Percentiles rank a stretch among this genome's conserved stretches.
phyloP scores from a whole-genome alignment of 2,888 invertebrate species.

The Gisinianus flammeolus region DNA sequence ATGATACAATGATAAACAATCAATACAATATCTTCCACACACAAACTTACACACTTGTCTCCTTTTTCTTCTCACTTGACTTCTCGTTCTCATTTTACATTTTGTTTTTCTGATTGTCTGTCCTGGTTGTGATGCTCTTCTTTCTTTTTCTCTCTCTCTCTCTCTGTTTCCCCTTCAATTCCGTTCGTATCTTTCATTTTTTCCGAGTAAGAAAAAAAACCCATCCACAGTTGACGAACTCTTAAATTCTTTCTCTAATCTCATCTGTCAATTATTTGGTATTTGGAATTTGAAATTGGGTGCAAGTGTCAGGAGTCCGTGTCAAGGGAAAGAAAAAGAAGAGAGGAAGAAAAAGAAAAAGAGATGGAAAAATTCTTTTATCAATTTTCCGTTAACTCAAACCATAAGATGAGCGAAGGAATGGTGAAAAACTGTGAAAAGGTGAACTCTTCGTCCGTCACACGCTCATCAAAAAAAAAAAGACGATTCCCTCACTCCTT shows the following conservation, averaged over 20 bases:
- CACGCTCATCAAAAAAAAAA: neutral
- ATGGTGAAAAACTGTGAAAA: neutral
- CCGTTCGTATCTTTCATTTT: constrained; percentile 7
- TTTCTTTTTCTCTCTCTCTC: constrained; percentile 5
- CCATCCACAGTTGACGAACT: neutral
- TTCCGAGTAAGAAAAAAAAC: neutral
- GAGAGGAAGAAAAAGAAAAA: neutral
- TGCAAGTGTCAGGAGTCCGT: neutral
- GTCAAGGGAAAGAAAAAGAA: neutral
- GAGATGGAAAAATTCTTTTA: neutral
- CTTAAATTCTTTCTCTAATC: neutral
- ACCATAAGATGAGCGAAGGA: neutral
- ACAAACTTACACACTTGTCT: constrained; percentile 1
- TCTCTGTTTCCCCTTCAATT: constrained; percentile 9
- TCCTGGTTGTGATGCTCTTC: neutral
- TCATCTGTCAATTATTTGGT: neutral
- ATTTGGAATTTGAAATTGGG: neutral
- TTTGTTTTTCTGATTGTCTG: neutral
- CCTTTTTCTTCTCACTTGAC: neutral
- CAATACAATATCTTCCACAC: neutral
- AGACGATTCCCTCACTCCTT: too few species aligned
- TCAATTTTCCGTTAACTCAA: neutral
- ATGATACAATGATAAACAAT: neutral
- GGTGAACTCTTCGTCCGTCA: neutral
- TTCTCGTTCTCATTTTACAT: neutral